These are phyloP conservation scores for Ariolimax columbianus DNA, from an alignment of 2,888 invertebrate genomes.

Conservation along the genomic window DNA sequence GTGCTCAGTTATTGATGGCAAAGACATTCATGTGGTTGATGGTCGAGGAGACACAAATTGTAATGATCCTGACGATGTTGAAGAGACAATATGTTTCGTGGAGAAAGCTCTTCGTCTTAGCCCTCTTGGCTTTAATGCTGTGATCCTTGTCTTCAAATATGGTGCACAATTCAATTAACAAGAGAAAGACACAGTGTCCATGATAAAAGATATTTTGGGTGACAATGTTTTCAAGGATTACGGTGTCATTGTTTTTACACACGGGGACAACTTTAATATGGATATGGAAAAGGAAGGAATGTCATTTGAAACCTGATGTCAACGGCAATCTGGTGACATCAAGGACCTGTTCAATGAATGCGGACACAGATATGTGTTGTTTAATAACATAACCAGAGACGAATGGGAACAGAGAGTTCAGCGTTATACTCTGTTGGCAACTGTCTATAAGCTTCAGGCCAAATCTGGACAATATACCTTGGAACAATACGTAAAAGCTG, in stretches of 20 bases:
- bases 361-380: not conserved
- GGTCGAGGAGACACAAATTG: constrained; percentile 12
- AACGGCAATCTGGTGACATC: not conserved
- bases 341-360: constrained; percentile 1
- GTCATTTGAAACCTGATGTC: constrained; percentile 1
- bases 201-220: constrained; percentile 11
- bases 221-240: not conserved
- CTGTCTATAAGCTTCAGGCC: not conserved
- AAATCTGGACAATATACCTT: not conserved
- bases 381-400: not conserved
- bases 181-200: not conserved
- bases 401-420: not conserved
- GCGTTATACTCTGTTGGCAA: not conserved
- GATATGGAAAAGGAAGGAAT: not conserved
- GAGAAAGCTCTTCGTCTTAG: not conserved
- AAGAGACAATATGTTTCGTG: not conserved
- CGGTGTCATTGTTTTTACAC: not conserved
- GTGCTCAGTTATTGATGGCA: not conserved
- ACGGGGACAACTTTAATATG: not conserved
- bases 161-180: not conserved
- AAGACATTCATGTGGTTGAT: not conserved
- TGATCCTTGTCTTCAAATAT: not conserved
- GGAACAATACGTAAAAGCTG: not conserved
- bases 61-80: not conserved
- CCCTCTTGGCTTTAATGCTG: not conserved